A percentile compares a stretch with the other conserved stretches of the same genome.
These are phyloP conservation scores for Zaprionus camerounensis DNA, from an alignment of 1,140 invertebrate genomes.

Conservation along the genomic window DNA sequence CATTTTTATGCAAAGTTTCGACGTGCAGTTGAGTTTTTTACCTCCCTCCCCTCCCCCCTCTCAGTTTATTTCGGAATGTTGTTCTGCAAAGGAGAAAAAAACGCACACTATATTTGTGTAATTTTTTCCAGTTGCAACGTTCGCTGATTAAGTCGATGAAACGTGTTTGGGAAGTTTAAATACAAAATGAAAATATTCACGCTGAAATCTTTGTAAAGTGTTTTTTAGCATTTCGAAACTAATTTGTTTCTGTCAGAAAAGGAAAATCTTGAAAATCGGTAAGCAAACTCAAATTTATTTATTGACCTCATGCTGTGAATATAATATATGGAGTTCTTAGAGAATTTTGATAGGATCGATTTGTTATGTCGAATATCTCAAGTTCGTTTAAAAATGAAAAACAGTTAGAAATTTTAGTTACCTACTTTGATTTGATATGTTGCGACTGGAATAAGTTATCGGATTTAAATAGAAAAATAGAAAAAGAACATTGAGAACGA, in stretches of 20 bases:
- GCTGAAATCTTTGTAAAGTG: constrained; percentile 8
- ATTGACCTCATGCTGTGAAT: not conserved
- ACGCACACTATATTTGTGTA: constrained; percentile 1
- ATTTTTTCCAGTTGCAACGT: constrained; percentile 21
- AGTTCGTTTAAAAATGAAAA: too few relatives aligned
- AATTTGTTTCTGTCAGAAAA: constrained; percentile 3
- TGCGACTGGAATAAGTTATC: too few relatives aligned
- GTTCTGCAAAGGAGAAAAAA: constrained; percentile 41
- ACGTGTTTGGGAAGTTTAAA: constrained; percentile 65
- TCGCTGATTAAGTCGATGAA: constrained; percentile 66
- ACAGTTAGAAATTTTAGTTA: too few relatives aligned
- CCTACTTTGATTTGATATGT: too few relatives aligned
- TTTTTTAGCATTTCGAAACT: not conserved
- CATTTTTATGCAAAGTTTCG: constrained; percentile 58
- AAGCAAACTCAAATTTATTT: not conserved
- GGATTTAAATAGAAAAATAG: too few relatives aligned
- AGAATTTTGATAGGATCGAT: not conserved
- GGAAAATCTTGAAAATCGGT: not conserved
- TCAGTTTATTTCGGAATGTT: constrained; percentile 42
- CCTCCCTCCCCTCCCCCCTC: not conserved
- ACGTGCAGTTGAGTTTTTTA: constrained; percentile 41
- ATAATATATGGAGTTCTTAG: not conserved
- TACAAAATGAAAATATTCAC: constrained; percentile 31
- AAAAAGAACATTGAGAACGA: too few relatives aligned
- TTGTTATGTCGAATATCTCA: too few relatives aligned